Evolutionary conservation across 2,888 invertebrate genomes (phyloP).

Genomic region (Zhuqinia jingwanae): DNA sequence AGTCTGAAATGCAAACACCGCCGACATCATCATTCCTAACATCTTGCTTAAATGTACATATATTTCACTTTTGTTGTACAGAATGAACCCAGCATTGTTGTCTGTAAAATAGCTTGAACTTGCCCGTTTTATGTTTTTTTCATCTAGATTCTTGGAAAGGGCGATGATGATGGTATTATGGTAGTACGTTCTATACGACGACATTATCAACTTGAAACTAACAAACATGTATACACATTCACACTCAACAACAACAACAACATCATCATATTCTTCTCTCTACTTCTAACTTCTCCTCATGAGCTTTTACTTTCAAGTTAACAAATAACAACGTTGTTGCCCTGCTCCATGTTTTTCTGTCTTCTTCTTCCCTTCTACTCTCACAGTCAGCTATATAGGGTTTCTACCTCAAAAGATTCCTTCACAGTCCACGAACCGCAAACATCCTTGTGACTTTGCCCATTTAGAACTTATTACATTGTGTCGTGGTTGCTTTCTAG

Average conservation of each 20-base stretch:
- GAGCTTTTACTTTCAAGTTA: constrained; percentile 35
- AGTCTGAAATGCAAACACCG: not conserved
- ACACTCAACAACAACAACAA: constrained; percentile 15
- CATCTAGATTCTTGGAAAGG: not conserved
- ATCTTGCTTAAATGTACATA: not conserved
- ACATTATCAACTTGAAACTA: not conserved
- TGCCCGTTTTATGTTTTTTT: constrained; percentile 11
- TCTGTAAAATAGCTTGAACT: no score
- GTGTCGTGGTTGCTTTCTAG: constrained; percentile 54
- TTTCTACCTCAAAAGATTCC: constrained; percentile 65
- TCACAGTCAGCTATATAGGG: constrained; percentile 8
- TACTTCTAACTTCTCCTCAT: not conserved
- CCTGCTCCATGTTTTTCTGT: not conserved
- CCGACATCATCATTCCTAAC: not conserved
- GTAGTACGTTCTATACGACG: not conserved
- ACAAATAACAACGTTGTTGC: constrained; percentile 40
- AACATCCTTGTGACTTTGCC: constrained; percentile 66
- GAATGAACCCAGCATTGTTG: not conserved
- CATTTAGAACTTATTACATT: constrained; percentile 65
- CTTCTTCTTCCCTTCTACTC: not conserved
- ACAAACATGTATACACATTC: not conserved
- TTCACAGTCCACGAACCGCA: constrained; percentile 67
- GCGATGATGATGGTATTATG: not conserved
- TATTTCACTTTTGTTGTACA: not conserved
- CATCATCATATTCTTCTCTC: constrained; percentile 7